These are phyloP conservation scores for Atherinosoma microstoma DNA, from an alignment of 2,797 vertebrate genomes.

Conservation along the genomic window DNA sequence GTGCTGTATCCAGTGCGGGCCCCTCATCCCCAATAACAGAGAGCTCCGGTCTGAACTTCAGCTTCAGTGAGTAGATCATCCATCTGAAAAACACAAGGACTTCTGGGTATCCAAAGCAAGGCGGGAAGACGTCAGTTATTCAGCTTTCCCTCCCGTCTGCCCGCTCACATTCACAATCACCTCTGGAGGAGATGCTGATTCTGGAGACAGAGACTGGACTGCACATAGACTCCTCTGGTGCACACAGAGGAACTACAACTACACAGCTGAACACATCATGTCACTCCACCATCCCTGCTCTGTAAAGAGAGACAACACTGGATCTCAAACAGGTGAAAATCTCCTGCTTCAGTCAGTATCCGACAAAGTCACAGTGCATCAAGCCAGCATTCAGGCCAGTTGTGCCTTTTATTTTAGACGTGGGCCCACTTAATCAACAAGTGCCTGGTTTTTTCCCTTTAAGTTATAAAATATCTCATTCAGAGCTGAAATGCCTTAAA, in stretches of 20 bases:
- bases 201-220: slow-evolving; percentile 3
- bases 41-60: slow-evolving; percentile 83
- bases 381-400: slow-evolving; percentile 14
- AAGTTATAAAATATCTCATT: not conserved
- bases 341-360: not conserved
- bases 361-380: not conserved
- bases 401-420: slow-evolving; percentile 36
- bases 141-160: slow-evolving; percentile 6
- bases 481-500: not conserved
- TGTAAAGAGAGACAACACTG: not conserved
- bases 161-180: slow-evolving; percentile 18
- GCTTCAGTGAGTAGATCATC: slow-evolving; percentile 80
- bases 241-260: slow-evolving; percentile 1
- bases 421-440: slow-evolving; percentile 10
- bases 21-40: slow-evolving; percentile 88
- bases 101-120: slow-evolving; percentile 7
- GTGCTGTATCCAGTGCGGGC: slow-evolving; percentile 91
- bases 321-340: not conserved
- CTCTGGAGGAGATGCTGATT: not conserved
- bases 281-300: not conserved
- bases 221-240: not conserved
- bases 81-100: slow-evolving; percentile 12
- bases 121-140: not conserved
- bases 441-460: slow-evolving; percentile 22
- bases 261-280: not conserved